Conservation (phyloP, 2,113 vertebrate species). For the Prolemur simus region DNA sequence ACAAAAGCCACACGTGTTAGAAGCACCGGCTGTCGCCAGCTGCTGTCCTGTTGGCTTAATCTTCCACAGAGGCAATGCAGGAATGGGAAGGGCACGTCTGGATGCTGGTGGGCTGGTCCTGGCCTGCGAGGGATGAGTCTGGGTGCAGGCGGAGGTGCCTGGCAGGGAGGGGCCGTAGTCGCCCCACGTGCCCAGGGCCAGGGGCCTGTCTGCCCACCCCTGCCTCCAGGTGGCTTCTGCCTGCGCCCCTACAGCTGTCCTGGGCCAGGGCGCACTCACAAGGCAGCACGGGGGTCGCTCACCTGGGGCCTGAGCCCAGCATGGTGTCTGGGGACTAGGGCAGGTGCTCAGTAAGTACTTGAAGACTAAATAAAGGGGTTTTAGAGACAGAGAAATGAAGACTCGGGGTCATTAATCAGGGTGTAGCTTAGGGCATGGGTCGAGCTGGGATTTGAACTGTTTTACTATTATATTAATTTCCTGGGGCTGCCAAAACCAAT, state of each 20-base stretch:
- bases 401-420: too few species aligned
- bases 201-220: too few species aligned
- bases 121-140: background rate
- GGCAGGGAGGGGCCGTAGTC: background rate
- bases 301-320: too few species aligned
- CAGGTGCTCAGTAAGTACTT: background rate
- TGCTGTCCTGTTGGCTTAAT: background rate
- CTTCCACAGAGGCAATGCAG: background rate
- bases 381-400: background rate
- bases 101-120: rapidly evolving
- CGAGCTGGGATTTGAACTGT: background rate
- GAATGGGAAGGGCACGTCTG: rapidly evolving
- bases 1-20: rapidly evolving
- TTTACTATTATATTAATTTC: rapidly evolving
- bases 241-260: background rate
- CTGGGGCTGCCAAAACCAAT: too few species aligned
- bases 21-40: background rate
- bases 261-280: too few species aligned
- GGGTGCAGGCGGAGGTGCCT: background rate
- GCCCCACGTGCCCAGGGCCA: background rate
- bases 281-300: rapidly evolving
- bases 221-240: background rate
- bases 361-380: rapidly evolving
- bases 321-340: background rate
- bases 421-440: background rate